A percentile compares a stretch with the other conserved stretches of the same genome.
These are phyloP conservation scores for Rotaria magnacalcarata DNA, from an alignment of 2,888 invertebrate genomes.

Conservation along the genomic window DNA sequence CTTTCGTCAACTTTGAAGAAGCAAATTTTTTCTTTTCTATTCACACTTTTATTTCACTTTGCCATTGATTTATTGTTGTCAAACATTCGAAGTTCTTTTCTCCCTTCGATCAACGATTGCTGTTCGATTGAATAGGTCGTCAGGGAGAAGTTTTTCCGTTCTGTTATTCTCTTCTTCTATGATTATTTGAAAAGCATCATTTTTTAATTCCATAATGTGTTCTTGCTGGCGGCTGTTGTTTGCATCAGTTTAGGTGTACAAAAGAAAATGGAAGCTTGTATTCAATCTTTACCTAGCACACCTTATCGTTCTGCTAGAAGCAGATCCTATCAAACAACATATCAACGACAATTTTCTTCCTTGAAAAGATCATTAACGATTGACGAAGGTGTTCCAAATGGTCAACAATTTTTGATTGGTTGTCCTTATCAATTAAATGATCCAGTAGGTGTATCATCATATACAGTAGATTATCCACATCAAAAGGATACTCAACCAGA, in stretches of 20 bases:
- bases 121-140: not conserved
- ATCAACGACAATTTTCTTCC: not conserved
- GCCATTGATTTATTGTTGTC: not conserved
- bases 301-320: not conserved
- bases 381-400: not conserved
- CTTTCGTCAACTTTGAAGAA: too few species aligned
- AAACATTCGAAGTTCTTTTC: not conserved
- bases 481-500: not conserved
- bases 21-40: not conserved
- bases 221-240: not conserved
- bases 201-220: not conserved
- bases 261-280: not conserved
- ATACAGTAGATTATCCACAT: not conserved
- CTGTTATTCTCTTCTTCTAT: not conserved
- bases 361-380: not conserved
- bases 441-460: not conserved
- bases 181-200: slow-evolving; percentile 12
- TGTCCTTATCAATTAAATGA: slow-evolving; percentile 23
- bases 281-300: not conserved
- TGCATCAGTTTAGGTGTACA: not conserved
- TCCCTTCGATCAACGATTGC: not conserved
- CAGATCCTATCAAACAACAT: not conserved
- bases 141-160: slow-evolving; percentile 22
- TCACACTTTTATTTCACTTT: not conserved
- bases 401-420: slow-evolving; percentile 5